Evolutionary conservation across 2,797 vertebrate genomes (phyloP), one percentile per base, ranked within the genome.

Genomic region (Tauraco hartlaubi): DNA sequence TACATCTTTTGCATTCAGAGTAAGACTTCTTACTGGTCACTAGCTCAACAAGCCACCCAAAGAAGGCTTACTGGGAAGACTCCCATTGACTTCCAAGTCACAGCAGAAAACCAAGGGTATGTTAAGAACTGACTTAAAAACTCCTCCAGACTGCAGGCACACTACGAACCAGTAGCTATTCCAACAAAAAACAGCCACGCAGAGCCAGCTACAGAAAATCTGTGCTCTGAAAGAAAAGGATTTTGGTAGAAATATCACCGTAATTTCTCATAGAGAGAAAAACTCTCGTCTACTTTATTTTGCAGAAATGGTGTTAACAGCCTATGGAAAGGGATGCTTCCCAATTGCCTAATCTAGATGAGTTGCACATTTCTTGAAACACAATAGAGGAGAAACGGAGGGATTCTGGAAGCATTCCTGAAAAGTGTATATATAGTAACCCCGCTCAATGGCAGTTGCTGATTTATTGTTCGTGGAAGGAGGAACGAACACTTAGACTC

Each of bases 391-490:
- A 39, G 41, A 79, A 95, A 82, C 5, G 0, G 58, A 78, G 15
- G 15, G 69, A 90, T 88, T 87, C 78, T 94, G 84, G 86, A 92
- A 94, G 78, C 26, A 62, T 78, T 94, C 69, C 62, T 92, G 69
- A 63, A 37, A 87, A 83, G 26, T 29, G 7, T 85, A 80, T 85
- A 81, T 68, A 86, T 51, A 86, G 82, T n/a, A 92, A 93, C 43
- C 15, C 16, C 14, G n/a, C 10, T 41, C 0, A 0, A 41, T 66
- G 87, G 73, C 58, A 90, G 35, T n/a, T 52, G 29, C 28, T 92
- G 72, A 96, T 96, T 88, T 94, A 96, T 55, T 62, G 28, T 58
- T 85, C 62, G 28, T 48, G 25, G 61, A 90, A 88, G 62, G 87
- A 85, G 39, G 86, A 90, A 87, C 54, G 72, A 85, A 69, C 11